phyloP scores from a whole-genome alignment of 1,140 invertebrate species.

The Atta cephalotes region DNA sequence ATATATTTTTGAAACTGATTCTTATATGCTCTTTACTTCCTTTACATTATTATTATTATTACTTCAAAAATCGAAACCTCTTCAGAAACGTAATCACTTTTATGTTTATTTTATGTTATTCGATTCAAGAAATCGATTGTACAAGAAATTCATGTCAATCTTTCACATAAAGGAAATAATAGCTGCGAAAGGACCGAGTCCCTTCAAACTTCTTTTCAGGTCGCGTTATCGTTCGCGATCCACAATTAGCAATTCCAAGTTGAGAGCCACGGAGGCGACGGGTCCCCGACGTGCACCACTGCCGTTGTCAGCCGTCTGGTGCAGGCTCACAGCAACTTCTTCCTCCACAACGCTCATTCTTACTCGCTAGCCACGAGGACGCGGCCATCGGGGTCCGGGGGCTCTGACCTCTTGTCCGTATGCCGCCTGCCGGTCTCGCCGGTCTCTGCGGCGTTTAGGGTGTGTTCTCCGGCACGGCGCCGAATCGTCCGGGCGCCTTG shows the following conservation, averaged over 20 bases:
- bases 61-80: not conserved
- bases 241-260: not conserved
- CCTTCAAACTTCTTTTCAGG: not conserved
- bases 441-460: constrained; percentile 71
- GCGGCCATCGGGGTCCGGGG: constrained; percentile 67
- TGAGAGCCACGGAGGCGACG: constrained; percentile 76
- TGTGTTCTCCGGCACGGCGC: constrained; percentile 61
- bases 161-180: not conserved
- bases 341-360: constrained; percentile 54
- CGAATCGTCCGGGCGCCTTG: constrained; percentile 53
- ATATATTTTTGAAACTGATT: too few relatives aligned
- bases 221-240: not conserved
- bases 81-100: not conserved
- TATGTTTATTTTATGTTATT: not conserved
- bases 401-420: constrained; percentile 77
- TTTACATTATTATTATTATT: not conserved
- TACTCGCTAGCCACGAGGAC: constrained; percentile 68
- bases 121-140: not conserved
- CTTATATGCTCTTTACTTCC: too few relatives aligned
- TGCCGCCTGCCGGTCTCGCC: constrained; percentile 54
- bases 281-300: constrained; percentile 53
- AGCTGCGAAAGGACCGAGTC: not conserved
- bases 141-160: not conserved
- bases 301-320: constrained; percentile 67
- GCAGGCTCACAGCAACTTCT: constrained; percentile 60